Conservation (phyloP, 1,140 invertebrate genomes). For the Dinoponera quadriceps region DNA sequence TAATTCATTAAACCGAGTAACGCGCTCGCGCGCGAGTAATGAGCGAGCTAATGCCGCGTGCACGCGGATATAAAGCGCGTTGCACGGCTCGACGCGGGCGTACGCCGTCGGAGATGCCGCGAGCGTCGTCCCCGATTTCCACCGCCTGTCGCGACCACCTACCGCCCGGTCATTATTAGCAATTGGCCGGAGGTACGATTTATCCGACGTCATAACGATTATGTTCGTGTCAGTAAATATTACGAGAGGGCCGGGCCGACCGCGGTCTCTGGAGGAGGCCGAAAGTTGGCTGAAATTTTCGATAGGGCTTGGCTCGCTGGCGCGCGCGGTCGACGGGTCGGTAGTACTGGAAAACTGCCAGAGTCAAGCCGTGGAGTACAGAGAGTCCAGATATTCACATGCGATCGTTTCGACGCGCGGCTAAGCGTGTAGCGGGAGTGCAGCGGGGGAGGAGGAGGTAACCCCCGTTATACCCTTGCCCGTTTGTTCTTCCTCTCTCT, state of each 20-base stretch:
- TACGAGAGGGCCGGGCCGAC: conserved; percentile 46
- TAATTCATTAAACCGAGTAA: conserved; percentile 37
- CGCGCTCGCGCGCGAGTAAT: neutral
- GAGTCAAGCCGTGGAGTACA: conserved; percentile 62
- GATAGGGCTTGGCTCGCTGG: conserved; percentile 51
- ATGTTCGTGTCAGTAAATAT: conserved; percentile 51
- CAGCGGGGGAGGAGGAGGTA: neutral
- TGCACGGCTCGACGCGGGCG: neutral
- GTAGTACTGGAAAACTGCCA: conserved; percentile 70
- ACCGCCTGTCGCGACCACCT: neutral
- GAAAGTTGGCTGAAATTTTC: conserved; percentile 69
- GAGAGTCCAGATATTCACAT: conserved; percentile 70
- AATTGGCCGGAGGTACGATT: conserved; percentile 27
- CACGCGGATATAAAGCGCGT: neutral
- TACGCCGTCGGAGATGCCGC: neutral
- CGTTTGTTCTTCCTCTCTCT: neutral
- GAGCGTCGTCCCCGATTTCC: too few relatives aligned
- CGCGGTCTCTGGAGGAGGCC: conserved; percentile 61
- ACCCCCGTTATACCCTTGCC: neutral
- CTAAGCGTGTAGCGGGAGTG: neutral
- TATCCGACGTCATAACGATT: conserved; percentile 58
- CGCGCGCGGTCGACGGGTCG: conserved; percentile 52
- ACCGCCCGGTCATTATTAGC: conserved; percentile 19
- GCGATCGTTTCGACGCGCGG: conserved; percentile 69
- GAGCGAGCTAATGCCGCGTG: neutral